Percentiles rank a stretch among this genome's conserved stretches.
Evolutionary conservation across 2,797 vertebrate genomes (phyloP).

Genomic region (Enteromius anoplus): DNA sequence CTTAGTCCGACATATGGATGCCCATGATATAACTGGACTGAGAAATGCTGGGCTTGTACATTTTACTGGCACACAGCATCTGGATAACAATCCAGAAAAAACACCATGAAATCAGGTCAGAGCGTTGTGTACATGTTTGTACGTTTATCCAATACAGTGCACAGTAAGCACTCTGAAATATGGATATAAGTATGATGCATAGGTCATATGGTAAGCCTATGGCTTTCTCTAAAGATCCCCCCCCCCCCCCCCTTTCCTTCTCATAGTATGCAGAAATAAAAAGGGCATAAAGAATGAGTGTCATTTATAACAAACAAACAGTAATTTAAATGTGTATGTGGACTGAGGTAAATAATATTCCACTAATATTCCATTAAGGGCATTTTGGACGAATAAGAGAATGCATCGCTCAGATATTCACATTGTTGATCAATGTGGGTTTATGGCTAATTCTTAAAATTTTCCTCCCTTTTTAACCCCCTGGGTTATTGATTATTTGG

Average conservation of each 20-base stretch:
- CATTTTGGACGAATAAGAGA: background rate
- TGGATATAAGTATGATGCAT: background rate
- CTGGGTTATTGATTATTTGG: constrained; percentile 5
- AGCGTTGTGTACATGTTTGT: background rate
- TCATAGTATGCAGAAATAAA: background rate
- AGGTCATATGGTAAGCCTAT: background rate
- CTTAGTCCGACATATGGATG: constrained; percentile 31
- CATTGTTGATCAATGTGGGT: background rate
- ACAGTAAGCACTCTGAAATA: background rate
- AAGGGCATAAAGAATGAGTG: background rate
- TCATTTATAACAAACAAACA: background rate
- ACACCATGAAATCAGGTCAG: background rate
- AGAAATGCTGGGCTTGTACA: constrained; percentile 22
- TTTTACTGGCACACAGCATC: constrained; percentile 10
- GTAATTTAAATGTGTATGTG: background rate
- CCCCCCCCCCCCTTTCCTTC: too few species aligned
- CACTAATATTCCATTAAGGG: background rate
- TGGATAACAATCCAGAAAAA: background rate
- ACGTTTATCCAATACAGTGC: background rate
- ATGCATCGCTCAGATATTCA: background rate
- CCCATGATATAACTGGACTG: constrained; percentile 18
- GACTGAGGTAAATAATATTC: background rate
- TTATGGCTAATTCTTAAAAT: background rate
- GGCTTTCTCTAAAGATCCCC: background rate
- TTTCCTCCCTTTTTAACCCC: background rate